Conservation (phyloP, 2,797 vertebrate species). For the Eidolon dupreanum region DNA sequence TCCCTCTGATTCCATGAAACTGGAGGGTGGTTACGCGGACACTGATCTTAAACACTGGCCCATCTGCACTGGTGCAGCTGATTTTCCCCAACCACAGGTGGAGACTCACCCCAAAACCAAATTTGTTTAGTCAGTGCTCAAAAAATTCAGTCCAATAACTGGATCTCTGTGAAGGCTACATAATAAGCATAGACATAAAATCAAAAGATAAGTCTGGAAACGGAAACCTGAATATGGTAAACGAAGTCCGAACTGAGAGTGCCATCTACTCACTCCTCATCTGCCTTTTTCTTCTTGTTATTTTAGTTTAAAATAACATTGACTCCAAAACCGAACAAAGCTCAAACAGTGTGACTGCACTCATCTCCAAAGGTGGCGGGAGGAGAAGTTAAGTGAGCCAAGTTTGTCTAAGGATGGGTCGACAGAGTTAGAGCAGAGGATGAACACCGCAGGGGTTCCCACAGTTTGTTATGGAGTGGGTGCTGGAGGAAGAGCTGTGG, state of each 20-base stretch:
- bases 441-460: not conserved
- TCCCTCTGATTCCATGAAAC: not conserved
- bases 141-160: not conserved
- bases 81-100: not conserved
- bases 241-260: not conserved
- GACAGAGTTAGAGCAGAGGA: not conserved
- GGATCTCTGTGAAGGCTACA: not conserved
- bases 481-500: not conserved
- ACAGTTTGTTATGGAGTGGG: not conserved
- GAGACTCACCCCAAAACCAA: not conserved
- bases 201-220: conserved; percentile 28
- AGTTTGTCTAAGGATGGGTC: not conserved
- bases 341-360: not conserved
- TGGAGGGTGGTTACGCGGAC: not conserved
- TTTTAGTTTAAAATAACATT: not conserved
- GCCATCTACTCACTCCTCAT: not conserved
- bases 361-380: not conserved
- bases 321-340: not conserved
- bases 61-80: fast-evolving
- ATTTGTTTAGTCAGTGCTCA: not conserved
- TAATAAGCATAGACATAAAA: not conserved
- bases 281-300: not conserved
- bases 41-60: not conserved
- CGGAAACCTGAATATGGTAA: not conserved
- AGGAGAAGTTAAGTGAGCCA: not conserved